These are phyloP conservation scores for Pantherophis alleghaniensis DNA, from an alignment of 2,797 vertebrate species.

Conservation along the genomic window DNA sequence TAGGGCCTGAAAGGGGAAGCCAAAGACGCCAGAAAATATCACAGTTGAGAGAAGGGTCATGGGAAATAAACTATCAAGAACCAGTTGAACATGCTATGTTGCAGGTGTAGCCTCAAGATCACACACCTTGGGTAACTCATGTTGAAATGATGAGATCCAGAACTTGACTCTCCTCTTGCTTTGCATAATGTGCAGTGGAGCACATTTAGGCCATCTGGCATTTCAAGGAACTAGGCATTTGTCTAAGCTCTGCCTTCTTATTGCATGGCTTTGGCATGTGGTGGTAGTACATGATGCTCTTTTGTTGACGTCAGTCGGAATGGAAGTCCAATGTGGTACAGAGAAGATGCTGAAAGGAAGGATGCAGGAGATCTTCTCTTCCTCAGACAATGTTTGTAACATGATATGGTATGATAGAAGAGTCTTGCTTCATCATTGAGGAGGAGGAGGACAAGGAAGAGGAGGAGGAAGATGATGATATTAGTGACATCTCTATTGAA, in stretches of 20 bases:
- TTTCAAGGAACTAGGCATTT: background rate
- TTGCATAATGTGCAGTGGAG: background rate
- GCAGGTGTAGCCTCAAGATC: background rate
- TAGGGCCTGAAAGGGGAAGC: constrained; percentile 73
- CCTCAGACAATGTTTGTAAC: background rate
- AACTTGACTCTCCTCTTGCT: background rate
- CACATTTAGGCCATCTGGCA: background rate
- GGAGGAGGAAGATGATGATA: background rate
- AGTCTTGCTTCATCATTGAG: background rate
- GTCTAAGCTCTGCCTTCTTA: background rate
- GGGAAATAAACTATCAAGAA: constrained; percentile 23
- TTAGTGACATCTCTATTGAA: background rate
- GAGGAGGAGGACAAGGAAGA: background rate
- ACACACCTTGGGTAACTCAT: background rate
- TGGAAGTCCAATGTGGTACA: background rate
- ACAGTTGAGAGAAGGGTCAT: constrained; percentile 38
- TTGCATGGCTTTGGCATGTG: background rate
- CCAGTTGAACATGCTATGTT: background rate
- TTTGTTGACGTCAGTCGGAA: background rate
- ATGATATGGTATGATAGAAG: background rate
- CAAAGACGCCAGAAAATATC: constrained; percentile 35
- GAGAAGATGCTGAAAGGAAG: background rate
- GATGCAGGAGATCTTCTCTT: background rate
- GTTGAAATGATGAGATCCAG: background rate
- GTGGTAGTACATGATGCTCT: accelerated